Percentiles rank a stretch among this genome's conserved stretches.
These are phyloP conservation scores for Acestrorhynchus altus DNA, from an alignment of 2,797 vertebrate species.

Conservation along the genomic window DNA sequence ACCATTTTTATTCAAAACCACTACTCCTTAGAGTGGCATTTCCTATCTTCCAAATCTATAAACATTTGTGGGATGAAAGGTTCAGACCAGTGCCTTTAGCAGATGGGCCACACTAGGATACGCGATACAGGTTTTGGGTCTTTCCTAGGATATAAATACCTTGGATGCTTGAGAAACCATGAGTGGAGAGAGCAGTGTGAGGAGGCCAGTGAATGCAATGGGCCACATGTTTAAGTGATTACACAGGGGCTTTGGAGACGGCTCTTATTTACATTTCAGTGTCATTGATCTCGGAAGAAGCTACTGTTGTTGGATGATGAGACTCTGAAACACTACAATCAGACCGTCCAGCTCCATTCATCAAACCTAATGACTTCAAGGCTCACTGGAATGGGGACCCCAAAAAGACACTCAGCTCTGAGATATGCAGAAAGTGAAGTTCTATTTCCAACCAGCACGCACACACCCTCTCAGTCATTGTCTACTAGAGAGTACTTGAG, in stretches of 20 bases:
- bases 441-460: slow-evolving; percentile 45
- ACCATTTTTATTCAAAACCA: neutral
- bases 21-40: neutral
- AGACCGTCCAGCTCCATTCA: slow-evolving; percentile 57
- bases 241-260: slow-evolving; percentile 61
- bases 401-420: slow-evolving; percentile 39
- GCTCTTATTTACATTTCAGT: slow-evolving; percentile 65
- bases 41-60: slow-evolving; percentile 29
- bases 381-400: slow-evolving; percentile 40
- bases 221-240: slow-evolving; percentile 73
- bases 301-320: slow-evolving; percentile 65
- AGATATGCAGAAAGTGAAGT: slow-evolving; percentile 28
- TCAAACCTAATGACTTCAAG: slow-evolving; percentile 66
- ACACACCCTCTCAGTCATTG: slow-evolving; percentile 23
- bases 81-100: slow-evolving; percentile 29
- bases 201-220: slow-evolving; percentile 43
- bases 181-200: slow-evolving; percentile 48
- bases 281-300: slow-evolving; percentile 63
- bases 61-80: slow-evolving; percentile 18
- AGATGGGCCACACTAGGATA: slow-evolving; percentile 40
- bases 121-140: slow-evolving; percentile 43
- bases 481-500: slow-evolving; percentile 13
- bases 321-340: slow-evolving; percentile 58
- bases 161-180: slow-evolving; percentile 59
- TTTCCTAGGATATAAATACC: slow-evolving; percentile 57